phyloP scores from a whole-genome alignment of 2,888 invertebrate genomes.

The Teleogryllus oceanicus region DNA sequence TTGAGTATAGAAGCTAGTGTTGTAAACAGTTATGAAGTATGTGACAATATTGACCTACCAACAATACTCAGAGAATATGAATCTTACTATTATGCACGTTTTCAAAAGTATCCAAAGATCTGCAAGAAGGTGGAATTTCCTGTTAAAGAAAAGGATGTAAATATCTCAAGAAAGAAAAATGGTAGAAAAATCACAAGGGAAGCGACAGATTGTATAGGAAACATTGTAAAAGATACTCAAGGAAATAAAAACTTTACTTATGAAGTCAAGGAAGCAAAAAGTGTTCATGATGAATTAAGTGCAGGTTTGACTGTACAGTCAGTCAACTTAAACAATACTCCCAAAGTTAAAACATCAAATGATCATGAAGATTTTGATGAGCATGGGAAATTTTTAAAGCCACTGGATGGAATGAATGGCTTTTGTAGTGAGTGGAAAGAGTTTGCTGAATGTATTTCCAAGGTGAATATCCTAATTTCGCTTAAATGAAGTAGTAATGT shows the following conservation, averaged over 20 bases:
- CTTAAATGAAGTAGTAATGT: not conserved
- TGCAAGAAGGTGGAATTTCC: conserved; percentile 54
- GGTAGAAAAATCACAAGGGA: not conserved
- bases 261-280: not conserved
- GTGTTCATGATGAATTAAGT: not conserved
- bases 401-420: conserved; percentile 43
- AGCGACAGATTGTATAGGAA: not conserved
- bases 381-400: conserved; percentile 43
- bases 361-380: conserved; percentile 18
- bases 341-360: not conserved
- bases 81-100: conserved; percentile 79
- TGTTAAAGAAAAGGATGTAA: conserved; percentile 21
- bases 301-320: not conserved
- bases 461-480: conserved; percentile 46
- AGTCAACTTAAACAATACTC: not conserved
- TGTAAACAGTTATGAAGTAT: conserved; percentile 66
- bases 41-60: conserved; percentile 89
- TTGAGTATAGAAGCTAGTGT: conserved; percentile 71
- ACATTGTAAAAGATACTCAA: not conserved
- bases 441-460: conserved; percentile 62
- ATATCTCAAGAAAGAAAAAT: conserved; percentile 12
- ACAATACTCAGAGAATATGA: conserved; percentile 85
- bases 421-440: conserved; percentile 59
- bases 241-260: not conserved
- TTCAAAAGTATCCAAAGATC: conserved; percentile 81